Percentiles rank a stretch among this genome's conserved stretches.
Conservation (phyloP, 2,888 invertebrate genomes). For the Odontothrips loti region DNA sequence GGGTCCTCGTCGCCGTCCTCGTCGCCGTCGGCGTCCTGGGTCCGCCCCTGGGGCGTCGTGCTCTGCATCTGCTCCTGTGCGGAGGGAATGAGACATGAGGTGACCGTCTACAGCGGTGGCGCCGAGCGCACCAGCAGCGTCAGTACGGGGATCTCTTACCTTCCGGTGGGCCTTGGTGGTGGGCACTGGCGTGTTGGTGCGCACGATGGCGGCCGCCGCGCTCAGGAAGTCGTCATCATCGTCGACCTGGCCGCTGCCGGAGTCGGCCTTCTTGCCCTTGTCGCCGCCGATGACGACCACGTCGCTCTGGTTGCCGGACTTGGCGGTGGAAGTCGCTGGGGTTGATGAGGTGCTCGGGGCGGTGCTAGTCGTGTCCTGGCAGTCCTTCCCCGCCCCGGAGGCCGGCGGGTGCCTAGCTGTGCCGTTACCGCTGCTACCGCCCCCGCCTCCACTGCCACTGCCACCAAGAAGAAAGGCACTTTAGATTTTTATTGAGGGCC, state of each 20-base stretch:
- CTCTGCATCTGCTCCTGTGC: not conserved
- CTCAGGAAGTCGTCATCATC: slow-evolving; percentile 17
- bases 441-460: too few species aligned
- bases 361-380: not conserved
- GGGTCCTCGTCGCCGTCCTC: slow-evolving; percentile 1
- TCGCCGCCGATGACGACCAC: slow-evolving; percentile 21
- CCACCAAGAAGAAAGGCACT: not conserved
- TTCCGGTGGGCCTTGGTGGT: too few species aligned
- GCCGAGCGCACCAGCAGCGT: too few species aligned
- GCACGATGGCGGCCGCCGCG: slow-evolving; percentile 14
- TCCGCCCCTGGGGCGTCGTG: not conserved
- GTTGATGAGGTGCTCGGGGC: not conserved
- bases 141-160: too few species aligned
- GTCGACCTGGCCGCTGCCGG: not conserved
- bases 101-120: too few species aligned
- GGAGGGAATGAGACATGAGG: not conserved
- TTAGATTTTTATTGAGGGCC: not conserved
- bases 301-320: not conserved
- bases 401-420: not conserved
- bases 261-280: not conserved
- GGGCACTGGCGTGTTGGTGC: slow-evolving; percentile 8
- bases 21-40: not conserved
- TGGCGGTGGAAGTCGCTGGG: not conserved
- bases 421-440: not conserved
- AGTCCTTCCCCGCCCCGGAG: slow-evolving; percentile 2